These are phyloP conservation scores for Noctua pronuba DNA, from an alignment of 2,888 invertebrate species.

Conservation along the genomic window DNA sequence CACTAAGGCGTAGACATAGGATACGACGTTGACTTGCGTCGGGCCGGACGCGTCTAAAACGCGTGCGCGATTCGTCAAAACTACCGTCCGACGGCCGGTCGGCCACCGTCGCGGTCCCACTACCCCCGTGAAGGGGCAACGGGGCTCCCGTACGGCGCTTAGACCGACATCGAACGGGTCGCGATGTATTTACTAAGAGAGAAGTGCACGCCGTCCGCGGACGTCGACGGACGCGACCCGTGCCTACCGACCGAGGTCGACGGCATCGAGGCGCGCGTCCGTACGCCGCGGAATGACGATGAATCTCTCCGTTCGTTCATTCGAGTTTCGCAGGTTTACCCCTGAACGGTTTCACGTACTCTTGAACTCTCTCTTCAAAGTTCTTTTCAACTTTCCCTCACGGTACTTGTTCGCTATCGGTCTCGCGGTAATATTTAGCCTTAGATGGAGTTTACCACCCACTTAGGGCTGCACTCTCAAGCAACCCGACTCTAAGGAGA, in stretches of 20 bases:
- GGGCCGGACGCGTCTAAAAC: conserved; percentile 74
- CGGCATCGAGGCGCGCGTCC: conserved; percentile 54
- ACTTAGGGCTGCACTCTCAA: conserved; percentile 91
- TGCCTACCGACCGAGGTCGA: conserved; percentile 71
- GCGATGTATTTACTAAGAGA: conserved; percentile 88
- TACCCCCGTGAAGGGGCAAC: conserved; percentile 6
- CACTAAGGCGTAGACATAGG: conserved; percentile 74
- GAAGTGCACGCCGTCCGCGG: conserved; percentile 73
- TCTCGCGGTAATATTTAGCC: conserved; percentile 91
- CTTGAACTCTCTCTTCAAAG: conserved; percentile 91
- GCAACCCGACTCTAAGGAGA: conserved; percentile 88
- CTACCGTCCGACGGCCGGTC: conserved; percentile 60
- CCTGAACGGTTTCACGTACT: conserved; percentile 89
- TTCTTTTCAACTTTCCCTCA: conserved; percentile 93
- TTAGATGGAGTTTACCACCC: conserved; percentile 91
- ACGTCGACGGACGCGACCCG: conserved; percentile 84
- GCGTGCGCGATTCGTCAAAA: conserved; percentile 70
- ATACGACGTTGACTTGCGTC: conserved; percentile 73
- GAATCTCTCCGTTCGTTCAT: conserved; percentile 85
- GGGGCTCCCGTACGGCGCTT: conserved; percentile 76
- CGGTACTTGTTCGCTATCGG: conserved; percentile 93
- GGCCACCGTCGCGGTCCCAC: conserved; percentile 8
- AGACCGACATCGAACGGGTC: conserved; percentile 87
- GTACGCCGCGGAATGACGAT: conserved; percentile 75
- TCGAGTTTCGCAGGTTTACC: conserved; percentile 91